phyloP scores from a whole-genome alignment of 2,888 invertebrate species.

The Scaptomyza cyrtandrae region DNA sequence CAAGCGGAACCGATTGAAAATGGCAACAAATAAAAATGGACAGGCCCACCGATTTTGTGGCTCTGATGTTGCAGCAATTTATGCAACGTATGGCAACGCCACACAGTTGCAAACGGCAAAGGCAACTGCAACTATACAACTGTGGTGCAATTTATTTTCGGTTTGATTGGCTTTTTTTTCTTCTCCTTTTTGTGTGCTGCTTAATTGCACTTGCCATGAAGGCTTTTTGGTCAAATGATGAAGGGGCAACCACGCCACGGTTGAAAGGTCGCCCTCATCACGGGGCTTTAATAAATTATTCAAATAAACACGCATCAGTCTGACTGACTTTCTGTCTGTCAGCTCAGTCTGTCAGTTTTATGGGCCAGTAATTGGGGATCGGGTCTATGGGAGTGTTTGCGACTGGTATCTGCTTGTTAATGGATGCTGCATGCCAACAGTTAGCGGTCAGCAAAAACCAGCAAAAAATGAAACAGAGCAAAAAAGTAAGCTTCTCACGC shows the following conservation, averaged over 20 bases:
- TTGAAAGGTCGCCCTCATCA: constrained; percentile 78
- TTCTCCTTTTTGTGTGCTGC: constrained; percentile 50
- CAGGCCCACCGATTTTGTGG: constrained; percentile 26
- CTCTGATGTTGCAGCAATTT: constrained; percentile 54
- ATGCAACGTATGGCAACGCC: constrained; percentile 56
- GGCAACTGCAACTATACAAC: constrained; percentile 46
- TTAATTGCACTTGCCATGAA: constrained; percentile 68
- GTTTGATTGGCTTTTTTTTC: constrained; percentile 67
- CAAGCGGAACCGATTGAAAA: constrained; percentile 18
- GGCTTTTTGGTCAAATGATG: constrained; percentile 32
- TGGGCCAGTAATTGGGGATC: constrained; percentile 33
- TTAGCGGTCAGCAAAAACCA: constrained; percentile 70
- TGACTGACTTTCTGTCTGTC: constrained; percentile 14
- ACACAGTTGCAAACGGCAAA: constrained; percentile 41
- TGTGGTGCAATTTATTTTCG: constrained; percentile 70
- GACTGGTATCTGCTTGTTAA: constrained; percentile 43
- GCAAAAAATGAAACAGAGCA: constrained; percentile 33
- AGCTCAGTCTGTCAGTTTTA: constrained; percentile 30
- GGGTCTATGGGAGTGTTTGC: constrained; percentile 6
- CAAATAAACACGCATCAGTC: constrained; percentile 81
- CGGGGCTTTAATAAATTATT: constrained; percentile 82
- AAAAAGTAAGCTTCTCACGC: constrained; percentile 34
- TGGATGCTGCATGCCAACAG: constrained; percentile 72
- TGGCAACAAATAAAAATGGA: constrained; percentile 33
- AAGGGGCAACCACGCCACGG: constrained; percentile 30